These are phyloP conservation scores for Rhagoletis zephyria DNA, from an alignment of 1,140 invertebrate genomes.

Conservation along the genomic window DNA sequence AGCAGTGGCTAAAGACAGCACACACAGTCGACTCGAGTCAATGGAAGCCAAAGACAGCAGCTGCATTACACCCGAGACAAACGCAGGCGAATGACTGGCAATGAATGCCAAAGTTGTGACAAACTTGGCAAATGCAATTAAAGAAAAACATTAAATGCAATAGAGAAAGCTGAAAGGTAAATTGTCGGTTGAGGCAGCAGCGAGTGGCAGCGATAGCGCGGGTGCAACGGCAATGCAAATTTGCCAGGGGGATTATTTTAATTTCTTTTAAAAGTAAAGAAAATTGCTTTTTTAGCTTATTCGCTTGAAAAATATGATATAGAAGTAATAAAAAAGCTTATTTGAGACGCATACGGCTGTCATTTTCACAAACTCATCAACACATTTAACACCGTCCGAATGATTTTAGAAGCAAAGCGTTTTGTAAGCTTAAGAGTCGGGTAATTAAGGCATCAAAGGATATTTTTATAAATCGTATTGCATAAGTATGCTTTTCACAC, in stretches of 20 bases:
- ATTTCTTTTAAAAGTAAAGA: background rate
- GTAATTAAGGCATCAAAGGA: background rate
- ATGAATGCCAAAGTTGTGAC: constrained; percentile 32
- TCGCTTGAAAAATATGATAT: background rate
- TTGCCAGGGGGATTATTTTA: constrained; percentile 37
- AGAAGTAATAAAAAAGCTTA: background rate
- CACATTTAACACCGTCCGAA: background rate
- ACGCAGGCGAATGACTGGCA: background rate
- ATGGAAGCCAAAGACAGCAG: background rate
- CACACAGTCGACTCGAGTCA: background rate
- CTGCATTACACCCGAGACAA: background rate
- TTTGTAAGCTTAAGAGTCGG: background rate
- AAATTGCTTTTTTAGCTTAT: constrained; percentile 19
- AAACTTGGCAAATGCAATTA: constrained; percentile 43
- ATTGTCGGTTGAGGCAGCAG: background rate
- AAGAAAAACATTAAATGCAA: constrained; percentile 12
- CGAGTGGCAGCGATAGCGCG: background rate
- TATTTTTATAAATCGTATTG: background rate
- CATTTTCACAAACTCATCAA: background rate
- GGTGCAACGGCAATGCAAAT: constrained; percentile 14
- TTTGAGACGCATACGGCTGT: background rate
- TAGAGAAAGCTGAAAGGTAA: background rate
- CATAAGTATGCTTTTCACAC: background rate
- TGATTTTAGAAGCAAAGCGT: background rate
- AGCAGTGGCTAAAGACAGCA: background rate